These are phyloP conservation scores for Lycocorax pyrrhopterus DNA, from an alignment of 2,113 vertebrate species.

Conservation along the genomic window DNA sequence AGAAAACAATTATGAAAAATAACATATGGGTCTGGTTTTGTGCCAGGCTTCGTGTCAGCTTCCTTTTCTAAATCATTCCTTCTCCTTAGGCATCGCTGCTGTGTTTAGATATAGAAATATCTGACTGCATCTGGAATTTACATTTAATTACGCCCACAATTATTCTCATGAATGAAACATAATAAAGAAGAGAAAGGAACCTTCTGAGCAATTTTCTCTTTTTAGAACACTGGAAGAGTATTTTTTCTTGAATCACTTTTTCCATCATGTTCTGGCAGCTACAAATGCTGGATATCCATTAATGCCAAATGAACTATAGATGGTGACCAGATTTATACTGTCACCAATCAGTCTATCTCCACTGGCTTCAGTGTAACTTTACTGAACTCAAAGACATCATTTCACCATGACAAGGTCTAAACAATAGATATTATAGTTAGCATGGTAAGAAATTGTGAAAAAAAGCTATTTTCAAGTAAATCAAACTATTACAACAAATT, in stretches of 20 bases:
- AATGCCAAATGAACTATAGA: background rate
- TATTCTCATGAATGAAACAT: constrained; percentile 24
- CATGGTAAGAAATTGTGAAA: background rate
- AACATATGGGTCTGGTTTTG: background rate
- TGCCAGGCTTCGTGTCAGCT: background rate
- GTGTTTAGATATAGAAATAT: constrained; percentile 2
- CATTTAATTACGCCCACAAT: constrained; percentile 30
- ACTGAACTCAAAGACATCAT: background rate
- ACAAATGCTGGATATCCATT: background rate
- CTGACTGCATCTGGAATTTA: constrained; percentile 13
- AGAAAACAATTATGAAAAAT: background rate
- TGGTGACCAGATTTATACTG: background rate
- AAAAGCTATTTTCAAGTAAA: constrained; percentile 1
- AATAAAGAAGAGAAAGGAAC: background rate
- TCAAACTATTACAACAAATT: background rate
- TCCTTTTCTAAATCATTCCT: constrained; percentile 13
- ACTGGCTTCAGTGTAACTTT: background rate
- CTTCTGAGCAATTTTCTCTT: background rate
- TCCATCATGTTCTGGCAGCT: background rate
- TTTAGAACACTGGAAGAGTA: background rate
- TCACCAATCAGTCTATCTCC: background rate
- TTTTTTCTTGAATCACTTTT: background rate
- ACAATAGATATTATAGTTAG: background rate
- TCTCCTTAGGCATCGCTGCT: background rate
- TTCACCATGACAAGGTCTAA: background rate